These are phyloP conservation scores for Xylota sylvarum DNA, from an alignment of 2,888 invertebrate species.

Conservation along the genomic window DNA sequence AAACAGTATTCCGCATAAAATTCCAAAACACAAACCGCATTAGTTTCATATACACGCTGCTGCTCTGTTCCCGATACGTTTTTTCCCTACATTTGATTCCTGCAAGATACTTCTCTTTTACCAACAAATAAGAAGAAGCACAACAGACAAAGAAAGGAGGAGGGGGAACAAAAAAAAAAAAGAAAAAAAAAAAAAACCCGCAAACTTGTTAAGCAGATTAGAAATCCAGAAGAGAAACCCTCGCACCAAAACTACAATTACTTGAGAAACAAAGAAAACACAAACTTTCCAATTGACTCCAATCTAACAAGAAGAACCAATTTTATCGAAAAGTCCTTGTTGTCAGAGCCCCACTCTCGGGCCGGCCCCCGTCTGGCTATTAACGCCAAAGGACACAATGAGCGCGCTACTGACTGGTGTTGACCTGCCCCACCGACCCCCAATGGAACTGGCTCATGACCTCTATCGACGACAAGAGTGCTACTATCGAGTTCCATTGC, in stretches of 20 bases:
- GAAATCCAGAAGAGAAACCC: slow-evolving; percentile 57
- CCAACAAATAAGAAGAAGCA: background rate
- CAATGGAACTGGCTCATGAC: slow-evolving; percentile 58
- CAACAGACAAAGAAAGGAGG: too few relatives aligned
- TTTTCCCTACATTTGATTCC: slow-evolving; percentile 55
- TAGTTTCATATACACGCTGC: slow-evolving; percentile 43
- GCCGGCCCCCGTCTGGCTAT: slow-evolving; percentile 57
- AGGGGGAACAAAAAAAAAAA: too few relatives aligned
- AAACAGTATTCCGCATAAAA: slow-evolving; percentile 61
- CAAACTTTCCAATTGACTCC: slow-evolving; percentile 75
- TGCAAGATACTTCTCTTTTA: background rate
- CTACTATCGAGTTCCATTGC: slow-evolving; percentile 50
- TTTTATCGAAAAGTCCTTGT: slow-evolving; percentile 74
- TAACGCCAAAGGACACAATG: slow-evolving; percentile 63
- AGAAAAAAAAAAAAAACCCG: slow-evolving; percentile 46
- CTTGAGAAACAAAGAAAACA: slow-evolving; percentile 70
- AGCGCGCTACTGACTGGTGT: slow-evolving; percentile 44
- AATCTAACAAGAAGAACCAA: slow-evolving; percentile 64
- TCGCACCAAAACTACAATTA: slow-evolving; percentile 44
- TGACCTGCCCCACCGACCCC: slow-evolving; percentile 59
- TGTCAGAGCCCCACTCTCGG: background rate
- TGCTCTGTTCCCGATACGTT: slow-evolving; percentile 28
- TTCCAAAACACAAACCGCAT: slow-evolving; percentile 67
- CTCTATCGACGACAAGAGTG: slow-evolving; percentile 34
- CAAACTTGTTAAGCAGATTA: slow-evolving; percentile 76